Base-by-base conservation (phyloP, 1,140 invertebrate genomes). In the Drosophila tropicalis region DNA sequence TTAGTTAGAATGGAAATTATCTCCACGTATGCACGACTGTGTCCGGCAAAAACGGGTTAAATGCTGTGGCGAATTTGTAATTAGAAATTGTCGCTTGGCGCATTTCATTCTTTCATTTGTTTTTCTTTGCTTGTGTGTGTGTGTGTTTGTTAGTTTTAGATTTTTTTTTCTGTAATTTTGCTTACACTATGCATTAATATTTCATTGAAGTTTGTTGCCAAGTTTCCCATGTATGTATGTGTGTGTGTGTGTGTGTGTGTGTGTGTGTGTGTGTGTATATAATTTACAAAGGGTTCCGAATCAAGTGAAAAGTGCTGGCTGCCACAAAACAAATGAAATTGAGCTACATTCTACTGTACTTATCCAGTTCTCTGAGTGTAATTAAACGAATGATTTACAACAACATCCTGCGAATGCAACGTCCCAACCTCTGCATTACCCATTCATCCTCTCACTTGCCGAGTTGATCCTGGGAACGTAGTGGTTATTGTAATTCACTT, bases 61-160 rank as follows among this genome's bases (percentile, higher is more conserved):
- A 87, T 79, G 76, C 72, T 90, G 87, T 90, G 87, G 83, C 76
- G 81, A 90, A 89, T 87, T 90, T 78, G 87, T 90, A 90, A 90
- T 90, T 90, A 90, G 89, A 90, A 89, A 90, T 89, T 85, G 85
- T 90, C 84, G 84, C 84, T 81, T 84, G 76, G 65, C 81, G 85
- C 84, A 89, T 84, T 81, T 87, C 73, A 78, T 75, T 89, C 84
- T 79, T 36, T 58, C 44, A 76, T 89, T 84, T 89, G 84, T 66
- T 67, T 51, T 36, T 44, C 5, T 61, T 61, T 65, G 54, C 63
- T 12, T 39, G 36, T 39, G 36, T 68, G 62, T 39, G 36, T 39
- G 36, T 68, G 62, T 68, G 60, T 65, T 63, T 72, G 62, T 75
- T 79, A 61, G 68, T 64, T 76, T 72, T 70, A 70, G 72, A 79